Evolutionary conservation across 2,797 vertebrate genomes (phyloP), one percentile per base, ranked within the genome.

Genomic region (Sebastes minor): DNA sequence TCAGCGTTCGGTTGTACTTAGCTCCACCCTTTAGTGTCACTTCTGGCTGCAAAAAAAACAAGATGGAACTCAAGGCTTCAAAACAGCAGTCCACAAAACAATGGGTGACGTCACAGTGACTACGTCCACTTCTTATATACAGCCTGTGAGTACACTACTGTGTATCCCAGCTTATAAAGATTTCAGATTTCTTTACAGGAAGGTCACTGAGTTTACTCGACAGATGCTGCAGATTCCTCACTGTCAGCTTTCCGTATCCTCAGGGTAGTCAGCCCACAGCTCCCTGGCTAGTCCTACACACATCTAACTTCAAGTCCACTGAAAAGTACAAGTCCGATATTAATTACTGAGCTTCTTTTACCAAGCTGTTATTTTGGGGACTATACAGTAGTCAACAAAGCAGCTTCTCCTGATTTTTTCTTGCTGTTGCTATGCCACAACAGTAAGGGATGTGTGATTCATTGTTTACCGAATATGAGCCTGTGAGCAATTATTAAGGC

Each of bases 401-500:
- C 69, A 35, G 12, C 60, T 76, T 78, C 55, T 74, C 61, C 38
- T 52, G 8, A n/a, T 46, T 66, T 78, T 22, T 69, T 69, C 56
- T 60, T 23, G 7, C 59, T 55, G 86, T 87, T 91, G 82, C 90
- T 80, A 84, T 66, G 87, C 65, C 78, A 86, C 81, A 85, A 79
- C 59, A 84, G 74, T 76, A 70, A 14, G 52, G 56, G 65, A 22
- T 70, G 63, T 62, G 66, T 87, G 91, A 89, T 81, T 90, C 82
- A 86, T 56, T 71, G 70, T 90, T 90, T 81, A 88, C 80, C 4
- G 23, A 87, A 83, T 76, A 83, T 75, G 30, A 85, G 82, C 70
- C 69, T 79, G 81, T 86, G 70, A 89, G 84, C 80, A 87, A 91
- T 91, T 87, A 85, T 86, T 28, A 62, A 74, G 83, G 83, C 82